Percentiles rank a stretch among this genome's conserved stretches.
Conservation (phyloP, 2,888 invertebrate genomes). For the Gymnoscelis rufifasciata region DNA sequence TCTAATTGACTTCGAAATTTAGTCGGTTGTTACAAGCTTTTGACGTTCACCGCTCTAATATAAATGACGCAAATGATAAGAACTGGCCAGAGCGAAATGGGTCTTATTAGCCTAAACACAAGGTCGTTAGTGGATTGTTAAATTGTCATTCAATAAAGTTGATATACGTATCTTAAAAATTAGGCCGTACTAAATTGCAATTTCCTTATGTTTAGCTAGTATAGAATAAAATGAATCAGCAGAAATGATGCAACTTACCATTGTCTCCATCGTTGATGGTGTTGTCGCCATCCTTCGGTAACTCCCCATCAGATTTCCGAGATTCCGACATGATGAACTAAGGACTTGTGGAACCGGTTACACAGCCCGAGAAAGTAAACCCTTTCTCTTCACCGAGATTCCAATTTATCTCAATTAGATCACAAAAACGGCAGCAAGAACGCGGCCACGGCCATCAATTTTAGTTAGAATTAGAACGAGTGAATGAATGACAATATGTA, state of each 20-base stretch:
- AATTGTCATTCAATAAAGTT: no score
- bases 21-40: slow-evolving; percentile 31
- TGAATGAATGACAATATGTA: slow-evolving; percentile 14
- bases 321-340: slow-evolving; percentile 63
- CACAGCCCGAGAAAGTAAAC: slow-evolving; percentile 38
- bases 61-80: slow-evolving; percentile 24
- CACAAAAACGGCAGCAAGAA: slow-evolving; percentile 18
- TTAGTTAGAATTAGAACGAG: slow-evolving; percentile 17
- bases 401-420: slow-evolving; percentile 35
- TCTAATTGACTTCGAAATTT: slow-evolving; percentile 24
- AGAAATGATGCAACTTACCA: slow-evolving; percentile 44
- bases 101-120: no score
- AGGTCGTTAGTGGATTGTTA: no score
- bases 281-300: slow-evolving; percentile 72
- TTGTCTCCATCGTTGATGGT: slow-evolving; percentile 75
- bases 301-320: slow-evolving; percentile 65
- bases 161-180: no score
- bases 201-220: no score
- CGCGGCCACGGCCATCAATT: slow-evolving; percentile 5
- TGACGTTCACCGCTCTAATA: slow-evolving; percentile 39
- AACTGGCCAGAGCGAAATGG: neutral
- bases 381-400: slow-evolving; percentile 39
- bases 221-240: neutral
- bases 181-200: no score
- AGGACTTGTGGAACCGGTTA: slow-evolving; percentile 44